Base-by-base conservation (phyloP, 2,797 vertebrate species). In the Apogon talboti region DNA sequence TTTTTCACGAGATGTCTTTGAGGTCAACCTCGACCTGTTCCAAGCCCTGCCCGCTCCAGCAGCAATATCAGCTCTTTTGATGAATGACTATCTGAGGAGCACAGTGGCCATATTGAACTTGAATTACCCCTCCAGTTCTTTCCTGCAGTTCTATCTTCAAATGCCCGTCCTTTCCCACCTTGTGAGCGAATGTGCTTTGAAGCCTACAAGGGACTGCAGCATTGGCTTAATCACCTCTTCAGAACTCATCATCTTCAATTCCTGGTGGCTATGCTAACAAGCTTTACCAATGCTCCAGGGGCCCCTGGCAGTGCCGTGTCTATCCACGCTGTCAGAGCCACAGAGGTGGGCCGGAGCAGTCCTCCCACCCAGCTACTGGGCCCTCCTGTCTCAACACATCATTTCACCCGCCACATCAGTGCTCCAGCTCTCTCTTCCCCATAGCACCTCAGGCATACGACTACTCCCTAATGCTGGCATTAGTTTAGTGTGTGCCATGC, bases 181-280 rank as follows among this genome's bases (percentile, higher is more conserved):
- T 64, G 43, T 70, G 67, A 78, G 71, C 28, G 42, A 72, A 79
- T 74, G 53, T 73, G 71, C 81, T 82, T 63, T 74, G 61, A 80
- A 72, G 56, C 79, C 77, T 78, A 56, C 46, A 55, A 81, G 68
- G 66, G 69, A 79, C 74, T 73, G 79, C 50, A 52, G 63, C 74
- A 66, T 72, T 77, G 82, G 70, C 84, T 90, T 89, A 87, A 92
- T 90, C 84, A 89, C 83, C 81, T 86, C 81, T 88, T 92, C 85
- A 88, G 77, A 81, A 85, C 63, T 86, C 89, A 86, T 90, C 84
- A 90, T 89, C 83, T 73, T 90, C 89, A 87, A 86, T 82, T 83
- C 82, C 87, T 81, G 80, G 74, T 87, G 87, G 85, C 86, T 65
- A 85, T 77, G 79, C 84, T 90, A 91, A 90, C 81, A 28, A 84